Base-by-base conservation (phyloP, 2,888 invertebrate genomes). In the Sthenelais limicola region DNA sequence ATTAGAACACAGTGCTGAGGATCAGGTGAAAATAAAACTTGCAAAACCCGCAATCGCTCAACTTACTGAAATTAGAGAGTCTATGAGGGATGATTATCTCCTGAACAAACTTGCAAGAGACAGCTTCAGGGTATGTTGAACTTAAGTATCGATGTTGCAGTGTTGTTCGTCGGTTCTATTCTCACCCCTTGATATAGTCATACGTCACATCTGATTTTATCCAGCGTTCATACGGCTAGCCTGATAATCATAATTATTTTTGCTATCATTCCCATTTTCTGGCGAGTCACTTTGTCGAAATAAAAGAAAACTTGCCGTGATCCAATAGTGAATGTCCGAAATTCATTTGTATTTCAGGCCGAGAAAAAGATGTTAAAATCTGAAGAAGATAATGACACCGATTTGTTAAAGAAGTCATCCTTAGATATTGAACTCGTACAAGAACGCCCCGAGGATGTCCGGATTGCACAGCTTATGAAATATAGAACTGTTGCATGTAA, bases 71-170 rank as follows among this genome's bases (percentile, higher is more conserved):
- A 78, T 81, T 75, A 94, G 95, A 82, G 93, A 94, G 81, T 91
- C 91, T 0, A 96, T 95, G 95, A 93, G 93, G 81, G 98, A 99
- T 89, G 95, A 95, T 87, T 99, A 96, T 86, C 91, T 92, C 72
- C 94, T 96, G 0, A 99, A 99, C 88, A 93, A 93, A 82, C 91
- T 92, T 52, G 89, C 98, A 30, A 90, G 98, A 72, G 91, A 93
- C 56, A 91, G 92, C 80, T 97, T 99, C 88, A 91, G 98, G 86
- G 96, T 96, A 90, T 88, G 90, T 85, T 38, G 21, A 33, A 15
- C 5, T 30, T 28, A 58, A 58, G 30, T 30, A 28, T 58, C 30
- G 12, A 12, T 58, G 15, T 9, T 9, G 26, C 12, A 30, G 30
- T 30, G 12, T 30, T 12, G 30, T 12, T 9, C 12, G n/a, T n/a